Base-by-base conservation (phyloP, 64 coral and sea anemone genomes). In the Hydrozoanthus tunicans region DNA sequence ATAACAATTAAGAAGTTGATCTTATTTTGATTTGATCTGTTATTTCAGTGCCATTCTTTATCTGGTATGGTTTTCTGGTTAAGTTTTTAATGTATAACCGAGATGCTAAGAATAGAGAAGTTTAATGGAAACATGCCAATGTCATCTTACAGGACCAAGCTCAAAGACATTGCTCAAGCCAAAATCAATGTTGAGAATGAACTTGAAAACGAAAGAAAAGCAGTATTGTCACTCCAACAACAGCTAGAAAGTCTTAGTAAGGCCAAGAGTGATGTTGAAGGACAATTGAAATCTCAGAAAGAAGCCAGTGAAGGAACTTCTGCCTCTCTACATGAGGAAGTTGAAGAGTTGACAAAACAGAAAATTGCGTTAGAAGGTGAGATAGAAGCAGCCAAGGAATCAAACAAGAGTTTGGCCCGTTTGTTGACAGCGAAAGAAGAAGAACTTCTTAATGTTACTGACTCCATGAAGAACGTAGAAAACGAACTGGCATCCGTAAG, bases 101-200 rank as follows among this genome's bases (percentile, higher is more conserved):
- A 2, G 20, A 20, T 20, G 20, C 20, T 20, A 20, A 20, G 20
- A 20, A 20, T 43, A 43, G 32, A 43, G 32, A 43, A 43, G 32
- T 61, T 9, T 81, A 10, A 81, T 6, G 20, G 27, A 64, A 13
- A 58, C 2, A 20, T 10, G 11, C 11, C 15, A 0, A 59, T 70
- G 43, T 12, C 6, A 53, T 9, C 43, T 26, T 89, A 3, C 51
- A 93, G 92, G 77, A 65, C 92, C 0, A 89, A 69, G 64, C 78
- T 90, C 12, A 86, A 90, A n/a, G 92, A 89, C 25, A 56, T 81
- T 52, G 85, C 64, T 6, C 85, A 93, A 43, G 84, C 84, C 76
- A 93, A 93, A 72, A 64, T 90, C 4, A 79, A 90, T 73, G 62
- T 81, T 27, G 92, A 93, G 58, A 93, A 72, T 26, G 83, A 79